Evolutionary conservation across 2,797 vertebrate species (phyloP), one percentile per base, ranked within the genome.

Genomic region (Spinibarbus caldwelli): DNA sequence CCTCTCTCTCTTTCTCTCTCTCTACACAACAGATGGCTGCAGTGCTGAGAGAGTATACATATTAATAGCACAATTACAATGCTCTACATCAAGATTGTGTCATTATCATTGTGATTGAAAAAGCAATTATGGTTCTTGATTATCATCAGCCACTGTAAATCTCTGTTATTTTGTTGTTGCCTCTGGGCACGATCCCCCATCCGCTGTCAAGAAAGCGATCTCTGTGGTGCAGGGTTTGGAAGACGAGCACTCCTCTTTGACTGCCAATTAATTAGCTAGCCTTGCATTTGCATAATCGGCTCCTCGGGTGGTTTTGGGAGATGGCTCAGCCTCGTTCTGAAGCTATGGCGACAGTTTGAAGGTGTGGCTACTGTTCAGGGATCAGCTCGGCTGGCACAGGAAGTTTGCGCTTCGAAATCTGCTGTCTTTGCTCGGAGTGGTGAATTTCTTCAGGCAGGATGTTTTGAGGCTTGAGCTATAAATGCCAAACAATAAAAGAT

Each of bases 41-140:
- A 87, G 83, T 84, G 90, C 92, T 92, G 90, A 87, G 92, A 90
- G 91, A 91, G 88, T 91, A 92, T 94, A 92, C 94, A 94, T 94
- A 95, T 94, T 95, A 94, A 94, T 95, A 92, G 87, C 89, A 49
- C 93, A 92, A 94, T 94, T 94, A 95, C 93, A 93, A 94, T 92
- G 88, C 93, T 92, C 91, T 92, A 91, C 92, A 93, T 94, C 93
- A 93, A 93, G 92, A 94, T 94, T 92, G 93, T 90, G 91, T 95
- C 93, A 93, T 95, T 95, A 94, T 93, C 89, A 86, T 90, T 91
- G 93, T 93, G 93, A 95, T 94, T 94, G 94, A 93, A 94, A 93
- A 95, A 94, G 93, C 94, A 93, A 95, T 95, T 94, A 95, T 91
- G 91, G 90, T 83, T 92, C 93, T 93, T 94, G 91, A 95, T 94